phyloP scores from a whole-genome alignment of 2,113 vertebrate species.

The Coptodon bakossiorum region DNA sequence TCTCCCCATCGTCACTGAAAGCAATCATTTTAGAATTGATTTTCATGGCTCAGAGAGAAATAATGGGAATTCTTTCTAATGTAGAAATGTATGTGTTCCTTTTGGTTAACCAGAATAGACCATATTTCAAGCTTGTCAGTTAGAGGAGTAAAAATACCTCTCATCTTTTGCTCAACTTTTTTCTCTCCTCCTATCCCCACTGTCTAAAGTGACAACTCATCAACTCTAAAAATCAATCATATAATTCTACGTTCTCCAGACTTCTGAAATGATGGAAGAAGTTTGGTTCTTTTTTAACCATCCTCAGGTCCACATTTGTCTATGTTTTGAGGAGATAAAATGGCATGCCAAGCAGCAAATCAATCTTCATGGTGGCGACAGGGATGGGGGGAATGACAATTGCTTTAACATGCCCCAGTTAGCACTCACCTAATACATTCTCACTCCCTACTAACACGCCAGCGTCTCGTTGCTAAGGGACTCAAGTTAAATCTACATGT shows the following conservation, averaged over 20 bases:
- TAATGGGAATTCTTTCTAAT: constrained; percentile 98
- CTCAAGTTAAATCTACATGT: constrained; percentile 28
- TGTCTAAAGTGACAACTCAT: constrained; percentile 71
- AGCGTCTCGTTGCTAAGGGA: background rate
- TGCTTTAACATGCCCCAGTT: constrained; percentile 61
- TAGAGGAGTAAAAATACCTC: constrained; percentile 77
- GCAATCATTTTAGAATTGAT: constrained; percentile 98
- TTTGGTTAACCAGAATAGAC: constrained; percentile 98
- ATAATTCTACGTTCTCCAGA: constrained; percentile 56
- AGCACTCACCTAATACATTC: constrained; percentile 23
- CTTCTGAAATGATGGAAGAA: constrained; percentile 41
- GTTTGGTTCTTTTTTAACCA: constrained; percentile 44
- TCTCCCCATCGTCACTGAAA: constrained; percentile 75
- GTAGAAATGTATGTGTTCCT: constrained; percentile 98
- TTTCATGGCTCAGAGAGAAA: constrained; percentile 98
- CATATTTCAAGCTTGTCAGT: constrained; percentile 93
- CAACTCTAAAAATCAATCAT: constrained; percentile 70
- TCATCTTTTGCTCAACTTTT: constrained; percentile 62
- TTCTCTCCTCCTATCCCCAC: constrained; percentile 36
- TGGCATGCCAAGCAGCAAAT: constrained; percentile 38
- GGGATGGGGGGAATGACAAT: constrained; percentile 27
- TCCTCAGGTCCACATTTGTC: constrained; percentile 46
- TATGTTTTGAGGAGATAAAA: constrained; percentile 49
- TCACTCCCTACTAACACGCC: background rate
- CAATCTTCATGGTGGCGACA: constrained; percentile 33